Percentiles rank a stretch among this genome's conserved stretches.
Conservation (phyloP, 2,113 vertebrate species). For the Prionailurus bengalensis region DNA sequence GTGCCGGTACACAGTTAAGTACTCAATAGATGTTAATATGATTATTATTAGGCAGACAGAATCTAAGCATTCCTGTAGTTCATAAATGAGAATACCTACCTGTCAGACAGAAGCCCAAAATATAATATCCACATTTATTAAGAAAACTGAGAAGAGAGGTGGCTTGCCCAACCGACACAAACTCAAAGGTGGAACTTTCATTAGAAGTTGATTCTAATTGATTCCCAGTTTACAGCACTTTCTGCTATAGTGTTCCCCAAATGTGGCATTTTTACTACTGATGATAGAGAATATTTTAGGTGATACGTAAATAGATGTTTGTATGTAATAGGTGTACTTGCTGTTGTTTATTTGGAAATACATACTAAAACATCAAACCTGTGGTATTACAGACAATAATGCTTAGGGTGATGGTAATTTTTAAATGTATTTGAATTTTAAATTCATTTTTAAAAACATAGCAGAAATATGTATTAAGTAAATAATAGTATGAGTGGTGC, state of each 20-base stretch:
- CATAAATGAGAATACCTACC: slow-evolving; percentile 23
- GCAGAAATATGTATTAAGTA: slow-evolving; percentile 36
- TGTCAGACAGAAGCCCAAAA: background rate
- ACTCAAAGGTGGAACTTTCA: background rate
- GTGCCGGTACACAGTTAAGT: slow-evolving; percentile 12
- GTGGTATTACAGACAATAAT: background rate
- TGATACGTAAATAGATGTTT: background rate
- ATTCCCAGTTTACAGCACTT: slow-evolving; percentile 6
- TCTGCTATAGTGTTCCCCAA: slow-evolving; percentile 10
- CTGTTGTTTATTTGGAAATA: background rate
- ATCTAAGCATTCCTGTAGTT: slow-evolving; percentile 9
- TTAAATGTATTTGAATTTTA: slow-evolving; percentile 41
- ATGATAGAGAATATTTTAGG: slow-evolving; percentile 3
- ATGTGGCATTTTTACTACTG: slow-evolving; percentile 27
- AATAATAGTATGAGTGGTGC: background rate
- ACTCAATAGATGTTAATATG: background rate
- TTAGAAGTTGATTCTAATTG: background rate
- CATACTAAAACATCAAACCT: background rate
- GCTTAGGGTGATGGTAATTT: background rate
- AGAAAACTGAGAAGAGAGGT: slow-evolving; percentile 39
- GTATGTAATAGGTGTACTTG: background rate
- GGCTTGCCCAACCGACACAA: background rate
- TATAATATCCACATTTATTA: background rate
- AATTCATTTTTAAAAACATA: slow-evolving; percentile 34
- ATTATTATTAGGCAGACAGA: slow-evolving; percentile 23